Conservation (phyloP, 1,140 invertebrate genomes). For the Drosophila sp. region DNA sequence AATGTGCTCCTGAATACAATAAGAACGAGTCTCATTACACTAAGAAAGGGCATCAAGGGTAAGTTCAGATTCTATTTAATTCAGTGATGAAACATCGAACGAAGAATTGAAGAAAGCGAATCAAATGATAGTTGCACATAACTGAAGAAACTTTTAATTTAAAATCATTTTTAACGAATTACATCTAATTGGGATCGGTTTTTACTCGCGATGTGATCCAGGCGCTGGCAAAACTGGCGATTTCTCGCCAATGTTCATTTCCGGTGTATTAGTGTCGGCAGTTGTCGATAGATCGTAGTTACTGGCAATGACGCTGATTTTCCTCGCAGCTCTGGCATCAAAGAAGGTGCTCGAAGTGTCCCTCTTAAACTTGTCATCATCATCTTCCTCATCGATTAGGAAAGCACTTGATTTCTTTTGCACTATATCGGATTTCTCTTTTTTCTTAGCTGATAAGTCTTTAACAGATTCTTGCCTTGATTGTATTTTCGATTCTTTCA, state of each 20-base stretch:
- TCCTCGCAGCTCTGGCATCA: neutral
- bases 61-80: constrained; percentile 37
- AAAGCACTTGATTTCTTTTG: neutral
- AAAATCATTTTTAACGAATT: constrained; percentile 2
- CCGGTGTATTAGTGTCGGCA: neutral
- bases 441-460: neutral
- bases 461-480: neutral
- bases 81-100: neutral
- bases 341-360: neutral
- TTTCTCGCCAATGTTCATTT: neutral
- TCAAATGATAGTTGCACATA: neutral
- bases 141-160: constrained; percentile 42
- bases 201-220: constrained; percentile 29
- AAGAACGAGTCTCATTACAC: constrained; percentile 90
- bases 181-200: neutral
- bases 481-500: neutral
- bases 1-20: constrained; percentile 92
- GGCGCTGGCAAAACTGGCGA: neutral
- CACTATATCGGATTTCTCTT: no score
- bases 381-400: neutral
- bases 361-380: neutral
- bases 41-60: constrained; percentile 96
- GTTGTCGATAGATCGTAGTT: neutral
- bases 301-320: neutral
- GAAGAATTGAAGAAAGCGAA: no score